Evolutionary conservation across 2,888 invertebrate species (phyloP).

Genomic region (Nasonia oneida): DNA sequence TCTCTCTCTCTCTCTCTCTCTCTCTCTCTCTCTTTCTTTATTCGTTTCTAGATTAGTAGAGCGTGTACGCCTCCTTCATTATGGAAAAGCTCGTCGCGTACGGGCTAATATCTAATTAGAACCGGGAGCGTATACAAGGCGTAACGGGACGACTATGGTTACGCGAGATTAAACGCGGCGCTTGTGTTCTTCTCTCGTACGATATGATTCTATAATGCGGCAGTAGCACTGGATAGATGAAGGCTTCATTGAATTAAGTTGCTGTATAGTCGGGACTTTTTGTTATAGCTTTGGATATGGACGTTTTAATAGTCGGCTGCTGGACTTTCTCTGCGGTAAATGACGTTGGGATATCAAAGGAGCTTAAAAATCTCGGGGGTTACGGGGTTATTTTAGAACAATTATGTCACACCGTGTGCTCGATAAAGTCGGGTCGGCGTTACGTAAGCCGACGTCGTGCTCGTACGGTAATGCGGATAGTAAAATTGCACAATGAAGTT

Average conservation of each 20-base stretch:
- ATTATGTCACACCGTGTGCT: background rate
- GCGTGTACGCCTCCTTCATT: conserved; percentile 45
- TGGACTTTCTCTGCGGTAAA: too few species aligned
- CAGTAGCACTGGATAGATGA: background rate
- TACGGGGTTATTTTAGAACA: background rate
- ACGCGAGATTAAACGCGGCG: conserved; percentile 16
- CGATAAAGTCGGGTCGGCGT: background rate
- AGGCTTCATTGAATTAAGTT: conserved; percentile 23
- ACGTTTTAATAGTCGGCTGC: conserved; percentile 1
- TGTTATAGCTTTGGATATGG: background rate
- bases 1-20: too few species aligned
- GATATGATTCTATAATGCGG: background rate
- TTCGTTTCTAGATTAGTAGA: conserved; percentile 46
- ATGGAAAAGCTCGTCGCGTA: conserved; percentile 27
- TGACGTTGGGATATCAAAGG: too few species aligned
- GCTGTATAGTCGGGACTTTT: background rate
- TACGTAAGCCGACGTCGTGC: background rate
- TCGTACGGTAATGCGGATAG: background rate
- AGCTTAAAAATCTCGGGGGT: background rate
- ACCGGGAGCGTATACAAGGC: background rate
- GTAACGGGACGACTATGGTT: conserved; percentile 36
- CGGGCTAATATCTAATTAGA: conserved; percentile 36
- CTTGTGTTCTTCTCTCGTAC: background rate
- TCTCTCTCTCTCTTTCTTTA: background rate
- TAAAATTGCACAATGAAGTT: background rate